Evolutionary conservation across 2,113 vertebrate genomes (phyloP).

Genomic region (Pachycephala philippinensis): DNA sequence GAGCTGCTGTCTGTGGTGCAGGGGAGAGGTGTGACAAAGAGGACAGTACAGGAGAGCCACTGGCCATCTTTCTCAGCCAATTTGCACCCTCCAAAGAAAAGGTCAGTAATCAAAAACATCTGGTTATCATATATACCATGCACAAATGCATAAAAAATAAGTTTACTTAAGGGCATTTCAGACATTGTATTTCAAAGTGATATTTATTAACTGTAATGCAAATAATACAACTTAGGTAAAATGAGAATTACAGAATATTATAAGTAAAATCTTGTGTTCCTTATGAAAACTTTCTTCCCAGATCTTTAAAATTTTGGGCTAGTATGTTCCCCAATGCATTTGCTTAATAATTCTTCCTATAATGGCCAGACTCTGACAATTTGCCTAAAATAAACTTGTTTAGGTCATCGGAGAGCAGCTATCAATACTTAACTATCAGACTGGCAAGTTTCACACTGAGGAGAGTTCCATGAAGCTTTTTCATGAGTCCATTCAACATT

Average conservation of each 20-base stretch:
- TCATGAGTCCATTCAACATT: background rate
- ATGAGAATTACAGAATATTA: background rate
- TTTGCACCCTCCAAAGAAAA: background rate
- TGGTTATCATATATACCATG: background rate
- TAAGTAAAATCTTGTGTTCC: accelerated
- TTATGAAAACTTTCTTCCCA: background rate
- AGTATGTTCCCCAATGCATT: background rate
- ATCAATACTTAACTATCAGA: background rate
- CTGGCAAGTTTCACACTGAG: background rate
- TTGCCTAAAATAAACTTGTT: background rate
- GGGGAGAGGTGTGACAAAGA: background rate
- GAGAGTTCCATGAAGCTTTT: background rate
- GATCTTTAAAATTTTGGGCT: background rate
- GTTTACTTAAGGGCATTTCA: background rate
- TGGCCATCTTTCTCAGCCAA: background rate
- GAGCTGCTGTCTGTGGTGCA: background rate
- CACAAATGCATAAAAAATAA: background rate
- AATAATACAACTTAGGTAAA: background rate
- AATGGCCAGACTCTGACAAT: background rate
- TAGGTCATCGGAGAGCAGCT: background rate
- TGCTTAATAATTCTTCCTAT: background rate
- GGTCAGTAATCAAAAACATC: background rate
- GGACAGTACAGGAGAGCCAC: background rate
- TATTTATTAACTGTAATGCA: background rate
- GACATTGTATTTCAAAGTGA: background rate